These are phyloP conservation scores for Chelidonichthys spinosus DNA, from an alignment of 2,797 vertebrate genomes.

Conservation along the genomic window DNA sequence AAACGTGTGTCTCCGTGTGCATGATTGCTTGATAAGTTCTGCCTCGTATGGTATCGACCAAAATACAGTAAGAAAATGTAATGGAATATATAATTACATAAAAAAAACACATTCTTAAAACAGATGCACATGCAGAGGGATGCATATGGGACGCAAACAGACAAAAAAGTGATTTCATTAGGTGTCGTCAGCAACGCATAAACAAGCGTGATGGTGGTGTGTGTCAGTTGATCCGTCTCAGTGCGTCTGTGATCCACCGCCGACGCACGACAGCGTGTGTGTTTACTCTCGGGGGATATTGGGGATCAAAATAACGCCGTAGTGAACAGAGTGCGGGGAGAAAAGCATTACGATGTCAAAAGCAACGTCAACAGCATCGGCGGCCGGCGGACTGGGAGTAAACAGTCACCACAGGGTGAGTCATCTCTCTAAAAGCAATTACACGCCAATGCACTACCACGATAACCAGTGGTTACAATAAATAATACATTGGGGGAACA, in stretches of 20 bases:
- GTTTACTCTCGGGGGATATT: slow-evolving; percentile 49
- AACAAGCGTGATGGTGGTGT: not conserved
- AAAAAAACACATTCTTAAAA: not conserved
- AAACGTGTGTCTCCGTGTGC: not conserved
- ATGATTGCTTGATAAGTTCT: slow-evolving; percentile 6
- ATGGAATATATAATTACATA: not conserved
- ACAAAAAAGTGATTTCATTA: not conserved
- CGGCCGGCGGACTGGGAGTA: slow-evolving; percentile 33
- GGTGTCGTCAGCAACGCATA: not conserved
- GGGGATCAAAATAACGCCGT: slow-evolving; percentile 50
- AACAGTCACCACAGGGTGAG: slow-evolving; percentile 56
- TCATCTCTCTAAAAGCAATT: slow-evolving; percentile 71
- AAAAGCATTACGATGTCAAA: slow-evolving; percentile 51
- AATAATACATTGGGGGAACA: slow-evolving; percentile 50
- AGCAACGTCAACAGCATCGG: slow-evolving; percentile 21
- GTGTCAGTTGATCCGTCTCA: slow-evolving; percentile 15
- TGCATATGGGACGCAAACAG: not conserved
- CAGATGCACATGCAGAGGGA: not conserved
- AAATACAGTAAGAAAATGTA: slow-evolving; percentile 1
- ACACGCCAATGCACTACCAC: slow-evolving; percentile 46
- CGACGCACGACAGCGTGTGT: slow-evolving; percentile 35
- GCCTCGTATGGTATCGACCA: not conserved
- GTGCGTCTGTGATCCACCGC: slow-evolving; percentile 2
- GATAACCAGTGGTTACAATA: slow-evolving; percentile 61
- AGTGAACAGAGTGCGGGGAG: not conserved